phyloP scores from a whole-genome alignment of 1,140 invertebrate species.

The Samia ricini region DNA sequence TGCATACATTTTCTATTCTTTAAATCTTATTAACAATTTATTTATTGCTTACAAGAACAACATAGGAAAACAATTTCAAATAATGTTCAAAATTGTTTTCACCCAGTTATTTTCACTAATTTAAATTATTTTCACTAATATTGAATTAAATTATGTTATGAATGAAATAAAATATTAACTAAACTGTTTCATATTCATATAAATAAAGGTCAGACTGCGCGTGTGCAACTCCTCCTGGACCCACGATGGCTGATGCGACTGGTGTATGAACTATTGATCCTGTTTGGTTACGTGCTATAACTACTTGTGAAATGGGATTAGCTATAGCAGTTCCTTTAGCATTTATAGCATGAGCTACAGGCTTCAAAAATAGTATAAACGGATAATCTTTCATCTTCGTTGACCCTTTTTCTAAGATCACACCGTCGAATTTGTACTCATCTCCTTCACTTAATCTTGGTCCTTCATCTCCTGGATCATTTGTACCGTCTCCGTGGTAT shows the following conservation, averaged over 20 bases:
- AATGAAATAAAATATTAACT: slow-evolving; percentile 7
- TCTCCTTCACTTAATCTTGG: slow-evolving; percentile 21
- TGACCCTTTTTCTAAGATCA: slow-evolving; percentile 48
- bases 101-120: slow-evolving; percentile 15
- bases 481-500: slow-evolving; percentile 35
- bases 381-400: slow-evolving; percentile 40
- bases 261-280: slow-evolving; percentile 81
- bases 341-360: slow-evolving; percentile 80
- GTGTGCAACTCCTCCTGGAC: slow-evolving; percentile 84
- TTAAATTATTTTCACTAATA: neutral
- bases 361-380: slow-evolving; percentile 78
- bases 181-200: slow-evolving; percentile 50
- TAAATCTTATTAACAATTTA: neutral
- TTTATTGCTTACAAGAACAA: neutral
- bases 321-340: slow-evolving; percentile 82
- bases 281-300: slow-evolving; percentile 71
- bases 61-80: slow-evolving; percentile 62
- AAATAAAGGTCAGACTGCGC: slow-evolving; percentile 81
- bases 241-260: slow-evolving; percentile 82
- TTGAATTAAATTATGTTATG: slow-evolving; percentile 5
- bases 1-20: neutral
- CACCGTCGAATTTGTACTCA: slow-evolving; percentile 55
- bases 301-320: slow-evolving; percentile 80
- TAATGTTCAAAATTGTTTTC: slow-evolving; percentile 55
- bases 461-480: slow-evolving; percentile 13